Conservation (phyloP, 2,113 vertebrate species). For the Sinocyclocheilus rhinocerous region DNA sequence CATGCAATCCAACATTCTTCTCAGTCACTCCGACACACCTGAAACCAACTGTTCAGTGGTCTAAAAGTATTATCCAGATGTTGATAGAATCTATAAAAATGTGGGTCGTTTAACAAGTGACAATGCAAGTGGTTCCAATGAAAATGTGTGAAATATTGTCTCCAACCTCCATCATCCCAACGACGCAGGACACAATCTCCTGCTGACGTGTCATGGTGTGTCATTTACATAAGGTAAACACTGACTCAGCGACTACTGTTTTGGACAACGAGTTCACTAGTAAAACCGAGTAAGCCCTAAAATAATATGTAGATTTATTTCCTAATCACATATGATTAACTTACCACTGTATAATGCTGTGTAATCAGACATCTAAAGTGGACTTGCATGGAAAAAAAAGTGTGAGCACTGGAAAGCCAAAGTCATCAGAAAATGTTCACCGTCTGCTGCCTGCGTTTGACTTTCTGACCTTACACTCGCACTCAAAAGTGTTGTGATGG, state of each 20-base stretch:
- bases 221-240: not conserved
- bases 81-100: no score
- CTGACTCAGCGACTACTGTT: not conserved
- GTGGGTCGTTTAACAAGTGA: not conserved
- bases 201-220: not conserved
- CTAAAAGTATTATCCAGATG: not conserved
- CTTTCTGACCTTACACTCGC: conserved; percentile 23
- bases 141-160: not conserved
- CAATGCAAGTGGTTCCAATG: not conserved
- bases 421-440: not conserved
- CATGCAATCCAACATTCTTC: not conserved
- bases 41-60: not conserved
- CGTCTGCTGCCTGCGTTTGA: conserved; percentile 9
- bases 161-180: not conserved
- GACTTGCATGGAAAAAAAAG: not conserved
- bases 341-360: not conserved
- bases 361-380: not conserved
- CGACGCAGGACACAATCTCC: not conserved
- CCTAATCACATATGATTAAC: conserved; percentile 8
- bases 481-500: not conserved
- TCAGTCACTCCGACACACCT: not conserved
- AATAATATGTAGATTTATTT: not conserved
- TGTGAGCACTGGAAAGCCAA: not conserved
- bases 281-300: not conserved
- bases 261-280: not conserved